Base-by-base conservation (phyloP, 2,797 vertebrate genomes). In the Rousettus madagascariensis region DNA sequence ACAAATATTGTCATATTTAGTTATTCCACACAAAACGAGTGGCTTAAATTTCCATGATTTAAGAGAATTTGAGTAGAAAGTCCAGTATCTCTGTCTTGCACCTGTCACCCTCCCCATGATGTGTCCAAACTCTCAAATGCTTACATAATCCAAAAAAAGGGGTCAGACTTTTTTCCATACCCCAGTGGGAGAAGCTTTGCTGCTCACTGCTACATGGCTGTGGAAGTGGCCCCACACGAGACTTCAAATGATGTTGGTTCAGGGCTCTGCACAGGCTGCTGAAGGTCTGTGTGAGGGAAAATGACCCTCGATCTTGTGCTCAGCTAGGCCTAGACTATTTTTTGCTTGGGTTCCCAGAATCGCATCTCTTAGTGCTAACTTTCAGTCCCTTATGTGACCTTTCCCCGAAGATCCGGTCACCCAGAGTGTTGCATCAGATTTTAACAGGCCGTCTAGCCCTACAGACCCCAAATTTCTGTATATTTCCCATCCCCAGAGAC, bases 81-180 rank as follows among this genome's bases (percentile, higher is more conserved):
- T 84, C 57, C 20, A 61, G n/a, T 43, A 36, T 83, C 38, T 77
- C 46, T 66, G 26, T 57, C 28, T 71, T 86, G 51, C 28, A 38
- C 10, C 24, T 86, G 24, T 83, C 71, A 72, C 46, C 46, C 9
- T 55, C 74, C 41, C 41, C 3, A 33, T 38, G 30, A 51, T 4
- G 86, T 84, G 24, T 51, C 80, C 69, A 55, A 51, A 82, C 41
- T 91, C 59, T 71, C 80, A 63, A 61, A 84, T n/a, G 53, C 19
- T 94, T 80, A 93, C 78, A 30, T 57, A 87, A 53, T 69, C 66
- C 49, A 6, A 41, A 84, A 86, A 59, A 53, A 86, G 24, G 33
- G 26, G 30, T 61, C 57, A 61, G 9, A 49, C 43, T 53, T 74
- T 61, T 68, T 63, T 79, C 24, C 26, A 53, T 38, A 75, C 0